These are phyloP conservation scores for Drosophila serrata DNA, from an alignment of 1,140 invertebrate species.

Conservation along the genomic window DNA sequence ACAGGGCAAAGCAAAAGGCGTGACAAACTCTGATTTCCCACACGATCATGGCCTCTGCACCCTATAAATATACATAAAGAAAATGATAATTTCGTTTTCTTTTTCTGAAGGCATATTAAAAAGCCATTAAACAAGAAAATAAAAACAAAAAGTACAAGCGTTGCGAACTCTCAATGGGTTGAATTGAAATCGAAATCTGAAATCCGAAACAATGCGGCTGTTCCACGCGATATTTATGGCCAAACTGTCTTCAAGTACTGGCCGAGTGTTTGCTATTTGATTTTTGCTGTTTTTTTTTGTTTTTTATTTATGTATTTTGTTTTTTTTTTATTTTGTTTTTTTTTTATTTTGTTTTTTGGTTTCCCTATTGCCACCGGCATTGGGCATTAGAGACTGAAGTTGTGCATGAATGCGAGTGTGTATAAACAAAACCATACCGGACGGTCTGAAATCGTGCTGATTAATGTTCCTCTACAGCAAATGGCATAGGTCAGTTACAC, in stretches of 20 bases:
- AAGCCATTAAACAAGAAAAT: conserved; percentile 38
- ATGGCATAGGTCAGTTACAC: conserved; percentile 81
- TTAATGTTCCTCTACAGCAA: conserved; percentile 66
- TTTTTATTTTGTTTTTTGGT: background rate
- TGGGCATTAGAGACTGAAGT: conserved; percentile 35
- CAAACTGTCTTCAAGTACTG: conserved; percentile 42
- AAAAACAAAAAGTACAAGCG: conserved; percentile 28
- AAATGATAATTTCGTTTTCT: conserved; percentile 26
- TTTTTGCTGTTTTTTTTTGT: conserved; percentile 3
- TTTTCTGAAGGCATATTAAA: conserved; percentile 41
- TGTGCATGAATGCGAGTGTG: conserved; percentile 40
- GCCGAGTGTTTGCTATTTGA: conserved; percentile 33
- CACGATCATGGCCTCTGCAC: conserved; percentile 22
- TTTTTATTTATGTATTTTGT: background rate
- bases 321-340: background rate
- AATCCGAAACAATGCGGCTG: conserved; percentile 51
- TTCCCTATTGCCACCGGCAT: conserved; percentile 15
- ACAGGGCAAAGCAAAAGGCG: conserved; percentile 23
- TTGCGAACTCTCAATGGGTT: conserved; percentile 21
- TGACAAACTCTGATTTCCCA: conserved; percentile 45
- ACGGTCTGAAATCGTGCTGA: conserved; percentile 70
- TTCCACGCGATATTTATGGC: conserved; percentile 46
- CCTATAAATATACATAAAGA: conserved; percentile 23
- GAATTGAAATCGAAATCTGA: conserved; percentile 46
- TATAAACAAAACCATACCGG: conserved; percentile 42